A percentile compares a stretch with the other conserved stretches of the same genome.
phyloP scores from a whole-genome alignment of 2,797 vertebrate species.

The Halcyon leucocephala region DNA sequence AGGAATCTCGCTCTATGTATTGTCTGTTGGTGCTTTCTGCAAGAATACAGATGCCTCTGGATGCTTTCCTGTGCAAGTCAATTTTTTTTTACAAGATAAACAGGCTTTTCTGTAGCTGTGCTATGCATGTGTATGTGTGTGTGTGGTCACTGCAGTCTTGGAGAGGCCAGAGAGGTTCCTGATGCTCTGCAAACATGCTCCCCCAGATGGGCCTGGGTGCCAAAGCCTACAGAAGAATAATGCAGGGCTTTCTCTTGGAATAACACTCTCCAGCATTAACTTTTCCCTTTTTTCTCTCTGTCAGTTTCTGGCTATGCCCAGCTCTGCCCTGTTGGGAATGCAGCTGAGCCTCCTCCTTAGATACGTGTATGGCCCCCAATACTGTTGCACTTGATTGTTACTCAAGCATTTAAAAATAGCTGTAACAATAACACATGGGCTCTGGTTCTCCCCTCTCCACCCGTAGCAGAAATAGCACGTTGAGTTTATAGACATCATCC shows the following conservation, averaged over 20 bases:
- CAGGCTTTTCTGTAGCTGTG: neutral
- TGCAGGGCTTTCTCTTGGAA: neutral
- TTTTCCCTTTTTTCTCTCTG: neutral
- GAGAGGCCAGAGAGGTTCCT: neutral
- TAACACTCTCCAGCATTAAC: neutral
- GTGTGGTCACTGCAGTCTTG: accelerated
- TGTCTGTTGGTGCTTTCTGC: constrained; percentile 14
- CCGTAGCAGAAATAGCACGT: neutral
- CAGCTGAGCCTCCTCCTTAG: neutral
- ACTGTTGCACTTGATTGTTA: neutral
- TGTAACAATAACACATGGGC: neutral
- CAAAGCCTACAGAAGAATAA: neutral
- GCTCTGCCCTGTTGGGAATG: neutral
- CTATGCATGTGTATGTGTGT: accelerated
- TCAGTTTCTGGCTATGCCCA: neutral
- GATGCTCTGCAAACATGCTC: neutral
- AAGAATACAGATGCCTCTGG: constrained; percentile 8
- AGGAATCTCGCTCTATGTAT: constrained; percentile 35
- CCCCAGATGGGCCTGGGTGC: neutral
- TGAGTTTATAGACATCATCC: neutral
- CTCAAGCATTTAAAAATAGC: constrained; percentile 44
- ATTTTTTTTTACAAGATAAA: constrained; percentile 1
- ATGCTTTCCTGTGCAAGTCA: neutral
- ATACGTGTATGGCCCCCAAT: neutral
- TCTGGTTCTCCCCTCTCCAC: neutral